phyloP scores from a whole-genome alignment of 2,113 vertebrate species.

The Malurus melanocephalus region DNA sequence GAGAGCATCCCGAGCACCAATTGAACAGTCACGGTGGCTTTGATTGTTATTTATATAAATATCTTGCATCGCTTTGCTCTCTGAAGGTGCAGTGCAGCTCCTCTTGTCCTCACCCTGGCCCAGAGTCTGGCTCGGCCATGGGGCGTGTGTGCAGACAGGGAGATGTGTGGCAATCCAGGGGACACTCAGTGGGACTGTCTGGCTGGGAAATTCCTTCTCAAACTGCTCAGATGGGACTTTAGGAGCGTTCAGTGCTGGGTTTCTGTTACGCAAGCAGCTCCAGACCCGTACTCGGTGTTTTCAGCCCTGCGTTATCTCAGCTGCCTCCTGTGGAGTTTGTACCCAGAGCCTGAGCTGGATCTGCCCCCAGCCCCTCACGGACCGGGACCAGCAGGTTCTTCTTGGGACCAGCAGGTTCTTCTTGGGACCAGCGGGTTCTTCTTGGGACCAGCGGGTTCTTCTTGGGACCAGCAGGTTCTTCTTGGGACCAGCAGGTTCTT shows the following conservation, averaged over 20 bases:
- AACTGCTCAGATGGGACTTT: fast-evolving
- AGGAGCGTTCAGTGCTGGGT: not conserved
- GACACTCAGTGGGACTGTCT: not conserved
- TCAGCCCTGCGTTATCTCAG: not conserved
- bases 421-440: not conserved
- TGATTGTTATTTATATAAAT: fast-evolving
- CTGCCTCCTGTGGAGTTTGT: not conserved
- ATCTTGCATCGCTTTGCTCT: fast-evolving
- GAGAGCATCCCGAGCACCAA: fast-evolving
- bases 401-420: not conserved
- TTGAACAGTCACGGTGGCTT: fast-evolving
- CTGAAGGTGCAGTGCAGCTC: fast-evolving
- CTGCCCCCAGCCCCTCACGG: fast-evolving
- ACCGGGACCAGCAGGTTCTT: fast-evolving
- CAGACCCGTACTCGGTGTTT: fast-evolving
- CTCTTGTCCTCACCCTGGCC: fast-evolving
- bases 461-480: not conserved
- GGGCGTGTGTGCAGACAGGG: fast-evolving
- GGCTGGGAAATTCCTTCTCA: not conserved
- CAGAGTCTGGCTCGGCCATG: fast-evolving
- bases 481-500: not conserved
- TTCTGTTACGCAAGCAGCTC: fast-evolving
- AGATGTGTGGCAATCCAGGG: not conserved
- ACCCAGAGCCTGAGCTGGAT: fast-evolving
- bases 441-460: not conserved